Base-by-base conservation (phyloP, 2,888 invertebrate genomes). In the Noctua janthina region DNA sequence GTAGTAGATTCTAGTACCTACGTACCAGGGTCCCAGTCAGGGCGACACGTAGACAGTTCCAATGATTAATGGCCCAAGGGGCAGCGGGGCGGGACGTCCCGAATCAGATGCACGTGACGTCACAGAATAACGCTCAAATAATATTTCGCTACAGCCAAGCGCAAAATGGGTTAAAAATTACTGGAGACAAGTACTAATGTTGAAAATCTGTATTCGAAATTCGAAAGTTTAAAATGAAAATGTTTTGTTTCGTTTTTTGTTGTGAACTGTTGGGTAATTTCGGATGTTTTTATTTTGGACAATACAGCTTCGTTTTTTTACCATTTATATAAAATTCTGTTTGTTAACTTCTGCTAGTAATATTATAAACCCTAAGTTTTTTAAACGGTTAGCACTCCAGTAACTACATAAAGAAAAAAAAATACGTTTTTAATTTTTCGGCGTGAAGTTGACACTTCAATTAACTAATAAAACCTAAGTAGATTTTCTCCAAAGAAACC, bases 41-140 rank as follows among this genome's bases (percentile, higher is more conserved):
- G 94, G 91, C 93, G 91, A 92, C 94, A 94, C 94, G 95, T 94
- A 94, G 93, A 92, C 92, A 92, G 93, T 92, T 91, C 91, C 90
- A 90, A 93, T 95, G 95, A 96, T 95, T 95, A 95, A 96, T 94
- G 94, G 91, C 89, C 87, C 89, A 83, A 87, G 91, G 92, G 92
- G 90, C 90, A 89, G 89, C 89, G 92, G 93, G 92, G 91, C 91
- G 91, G 91, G 88, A 88, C 88, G 87, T 88, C 91, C 93, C 92
- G 93, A 94, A 95, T 95, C 96, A 96, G 94, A 94, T 95, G 95
- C 96, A 95, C 95, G 95, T 96, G 96, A 95, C 95, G 95, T 95
- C 94, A 93, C 91, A 81, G 82, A 92, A 91, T 94, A 94, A 94
- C 93, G 93, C 91, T 90, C 92, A 91, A 94, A 94, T 94, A 94